Evolutionary conservation across 2,797 vertebrate species (phyloP).

Genomic region (Oryzias dopingdopingensis): DNA sequence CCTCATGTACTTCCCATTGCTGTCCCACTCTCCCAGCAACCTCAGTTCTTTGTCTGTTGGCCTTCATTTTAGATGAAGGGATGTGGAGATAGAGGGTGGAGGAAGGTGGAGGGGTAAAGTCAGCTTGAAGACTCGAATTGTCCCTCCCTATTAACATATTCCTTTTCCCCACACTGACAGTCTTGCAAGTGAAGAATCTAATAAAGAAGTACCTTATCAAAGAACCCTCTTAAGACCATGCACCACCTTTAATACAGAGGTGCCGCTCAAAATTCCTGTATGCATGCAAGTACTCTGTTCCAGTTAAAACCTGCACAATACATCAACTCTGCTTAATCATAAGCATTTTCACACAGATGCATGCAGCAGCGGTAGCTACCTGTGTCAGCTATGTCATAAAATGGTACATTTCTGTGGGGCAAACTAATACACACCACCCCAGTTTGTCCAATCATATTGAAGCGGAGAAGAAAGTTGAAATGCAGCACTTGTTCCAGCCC

Average conservation of each 20-base stretch:
- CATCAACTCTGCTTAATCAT: conserved; percentile 42
- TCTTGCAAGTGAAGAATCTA: conserved; percentile 92
- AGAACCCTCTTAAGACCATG: conserved; percentile 88
- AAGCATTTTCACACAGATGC: conserved; percentile 57
- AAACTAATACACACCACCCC: conserved; percentile 14
- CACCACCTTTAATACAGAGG: conserved; percentile 87
- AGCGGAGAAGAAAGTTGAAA: conserved; percentile 69
- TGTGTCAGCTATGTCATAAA: conserved; percentile 45
- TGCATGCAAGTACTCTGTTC: conserved; percentile 81
- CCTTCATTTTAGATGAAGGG: conserved; percentile 64
- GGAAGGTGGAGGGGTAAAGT: conserved; percentile 68
- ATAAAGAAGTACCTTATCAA: conserved; percentile 98
- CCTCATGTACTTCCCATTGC: conserved; percentile 44
- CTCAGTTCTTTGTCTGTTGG: conserved; percentile 70
- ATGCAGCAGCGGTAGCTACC: conserved; percentile 37
- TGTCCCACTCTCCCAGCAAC: conserved; percentile 47
- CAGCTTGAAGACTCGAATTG: conserved; percentile 82
- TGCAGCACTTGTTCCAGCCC: conserved; percentile 12
- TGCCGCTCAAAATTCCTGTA: conserved; percentile 80
- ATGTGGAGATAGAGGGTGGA: conserved; percentile 53
- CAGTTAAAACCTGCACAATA: conserved; percentile 72
- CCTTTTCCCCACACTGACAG: conserved; percentile 82
- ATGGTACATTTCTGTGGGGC: conserved; percentile 29
- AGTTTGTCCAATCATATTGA: conserved; percentile 36
- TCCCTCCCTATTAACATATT: conserved; percentile 89